Base-by-base conservation (phyloP, 1,140 invertebrate species). In the Diprion similis region DNA sequence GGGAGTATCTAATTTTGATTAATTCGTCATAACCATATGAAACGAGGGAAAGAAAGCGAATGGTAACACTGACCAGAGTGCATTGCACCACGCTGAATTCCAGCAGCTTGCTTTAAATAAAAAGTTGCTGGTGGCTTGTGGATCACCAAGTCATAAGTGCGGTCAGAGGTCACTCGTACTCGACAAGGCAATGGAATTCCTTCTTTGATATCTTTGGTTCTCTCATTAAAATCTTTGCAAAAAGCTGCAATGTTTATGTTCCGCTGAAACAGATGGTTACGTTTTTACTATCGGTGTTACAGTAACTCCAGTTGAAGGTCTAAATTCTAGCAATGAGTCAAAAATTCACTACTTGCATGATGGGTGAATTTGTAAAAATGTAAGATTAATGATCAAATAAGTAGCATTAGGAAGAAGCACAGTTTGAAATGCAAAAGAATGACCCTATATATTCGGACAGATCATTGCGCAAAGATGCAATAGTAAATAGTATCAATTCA, bases 201-300 rank as follows among this genome's bases (percentile, higher is more conserved):
- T 85, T 94, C 93, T 85, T 97, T 99, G 24, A 98, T 94, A 79
- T 98, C 91, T 73, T 94, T 94, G 1, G 98, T 99, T 84, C 90
- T 93, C 81, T 96, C 94, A 89, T 99, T 99, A 80, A 99, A 99
- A 78, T 99, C 98, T 89, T 99, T 99, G 83, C 97, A 98, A 89
- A 99, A 99, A 68, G 93, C 92, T 68, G 95, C 93, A 80, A 99
- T 98, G 84, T 99, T 99, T 46, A 99, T 93, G 66, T 97, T 96
- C 82, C 97, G 92, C 96, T 99, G 83, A 17, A 86, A 89, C 24
- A 37, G 24, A 37, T 37, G 6, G 6, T 37, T 37, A 37, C 24
- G 24, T 37, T 37, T 37, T 37, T 37, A 37, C 6, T 37, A 6
- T 1, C 24, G 6, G 24, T 6, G 6, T 37, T 37, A 37, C 6